Evolutionary conservation across 2,888 invertebrate species (phyloP).

Genomic region (Mesorhabditis sp.): DNA sequence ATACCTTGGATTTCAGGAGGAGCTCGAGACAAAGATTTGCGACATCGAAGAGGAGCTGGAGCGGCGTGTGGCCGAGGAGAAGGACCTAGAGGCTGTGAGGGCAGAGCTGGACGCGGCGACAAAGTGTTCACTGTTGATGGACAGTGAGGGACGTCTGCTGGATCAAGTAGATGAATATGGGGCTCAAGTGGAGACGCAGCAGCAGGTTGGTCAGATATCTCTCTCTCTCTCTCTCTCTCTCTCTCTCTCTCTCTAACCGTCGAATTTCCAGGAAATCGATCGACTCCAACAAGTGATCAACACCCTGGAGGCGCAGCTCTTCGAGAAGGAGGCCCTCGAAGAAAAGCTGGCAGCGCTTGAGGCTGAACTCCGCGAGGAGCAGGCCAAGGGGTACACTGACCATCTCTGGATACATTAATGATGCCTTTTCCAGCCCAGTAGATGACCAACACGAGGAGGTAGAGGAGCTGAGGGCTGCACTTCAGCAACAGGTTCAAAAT

Average conservation of each 20-base stretch:
- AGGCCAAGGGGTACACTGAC: background rate
- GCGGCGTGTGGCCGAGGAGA: conserved; percentile 1
- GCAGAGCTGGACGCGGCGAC: background rate
- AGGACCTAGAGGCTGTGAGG: background rate
- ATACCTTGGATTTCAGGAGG: too few species aligned
- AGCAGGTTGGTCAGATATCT: background rate
- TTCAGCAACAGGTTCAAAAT: background rate
- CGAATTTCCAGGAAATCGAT: background rate
- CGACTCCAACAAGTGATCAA: background rate
- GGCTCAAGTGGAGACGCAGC: conserved; percentile 17
- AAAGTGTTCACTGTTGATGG: conserved; percentile 9
- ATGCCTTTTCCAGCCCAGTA: background rate
- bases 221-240: too few species aligned
- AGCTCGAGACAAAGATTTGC: too few species aligned
- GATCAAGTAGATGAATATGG: conserved; percentile 34
- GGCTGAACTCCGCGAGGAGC: background rate
- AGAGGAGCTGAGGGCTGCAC: background rate
- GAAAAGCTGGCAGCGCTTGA: background rate
- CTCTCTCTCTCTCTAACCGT: too few species aligned
- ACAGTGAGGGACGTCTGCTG: conserved; percentile 28
- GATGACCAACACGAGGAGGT: background rate
- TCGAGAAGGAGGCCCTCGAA: background rate
- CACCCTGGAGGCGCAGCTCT: background rate
- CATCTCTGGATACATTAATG: background rate
- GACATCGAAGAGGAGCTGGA: background rate